Conservation (phyloP, 2,797 vertebrate genomes). For the Furcifer pardalis region DNA sequence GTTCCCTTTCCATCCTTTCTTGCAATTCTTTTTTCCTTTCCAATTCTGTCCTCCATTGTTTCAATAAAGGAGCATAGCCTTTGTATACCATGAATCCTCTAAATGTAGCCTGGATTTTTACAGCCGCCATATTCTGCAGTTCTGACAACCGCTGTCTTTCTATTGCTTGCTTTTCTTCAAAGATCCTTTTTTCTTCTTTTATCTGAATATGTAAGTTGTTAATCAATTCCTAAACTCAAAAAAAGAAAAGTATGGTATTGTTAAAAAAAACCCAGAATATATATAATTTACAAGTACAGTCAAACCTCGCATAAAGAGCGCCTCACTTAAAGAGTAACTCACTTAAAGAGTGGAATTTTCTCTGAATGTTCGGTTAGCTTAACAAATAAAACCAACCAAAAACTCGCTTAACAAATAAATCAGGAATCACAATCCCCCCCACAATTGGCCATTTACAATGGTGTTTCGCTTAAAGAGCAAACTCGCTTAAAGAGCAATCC, state of each 20-base stretch:
- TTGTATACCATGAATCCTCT: conserved; percentile 69
- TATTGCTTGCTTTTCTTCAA: conserved; percentile 76
- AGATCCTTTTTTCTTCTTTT: conserved; percentile 76
- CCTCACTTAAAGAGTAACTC: no score
- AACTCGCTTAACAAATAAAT: no score
- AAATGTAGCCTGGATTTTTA: conserved; percentile 79
- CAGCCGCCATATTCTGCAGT: conserved; percentile 69
- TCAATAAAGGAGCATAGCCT: conserved; percentile 70
- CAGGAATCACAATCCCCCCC: no score
- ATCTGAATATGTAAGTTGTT: conserved; percentile 79
- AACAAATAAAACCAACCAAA: no score
- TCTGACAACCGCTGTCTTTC: conserved; percentile 64
- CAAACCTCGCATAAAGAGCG: no score
- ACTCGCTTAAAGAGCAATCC: no score
- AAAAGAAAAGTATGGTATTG: conserved; percentile 21
- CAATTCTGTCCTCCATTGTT: conserved; percentile 65
- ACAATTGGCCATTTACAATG: no score
- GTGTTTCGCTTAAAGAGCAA: no score
- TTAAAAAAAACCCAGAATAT: background rate
- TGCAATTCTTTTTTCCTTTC: conserved; percentile 63
- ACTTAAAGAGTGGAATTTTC: no score
- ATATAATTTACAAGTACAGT: background rate
- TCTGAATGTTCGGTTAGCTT: no score
- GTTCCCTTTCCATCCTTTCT: conserved; percentile 62
- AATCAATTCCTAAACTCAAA: conserved; percentile 81